Conservation (phyloP, 2,888 invertebrate genomes). For the Petrolisthes cinctipes region DNA sequence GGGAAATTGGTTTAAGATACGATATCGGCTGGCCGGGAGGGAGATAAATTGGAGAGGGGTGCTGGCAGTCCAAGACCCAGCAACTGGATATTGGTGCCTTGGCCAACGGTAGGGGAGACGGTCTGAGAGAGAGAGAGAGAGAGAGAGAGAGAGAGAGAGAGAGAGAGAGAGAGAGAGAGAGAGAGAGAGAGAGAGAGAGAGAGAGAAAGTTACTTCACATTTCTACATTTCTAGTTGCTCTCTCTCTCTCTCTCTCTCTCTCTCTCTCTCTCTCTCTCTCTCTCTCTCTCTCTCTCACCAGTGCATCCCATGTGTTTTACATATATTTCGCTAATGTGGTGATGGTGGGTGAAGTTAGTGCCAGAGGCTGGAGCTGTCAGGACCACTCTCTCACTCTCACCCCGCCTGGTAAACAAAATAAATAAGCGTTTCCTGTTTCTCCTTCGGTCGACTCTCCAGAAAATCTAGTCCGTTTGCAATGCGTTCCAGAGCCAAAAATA, state of each 20-base stretch:
- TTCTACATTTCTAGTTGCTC: neutral
- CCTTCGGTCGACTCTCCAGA: too few species aligned
- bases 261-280: conserved; percentile 37
- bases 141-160: neutral
- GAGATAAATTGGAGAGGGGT: neutral
- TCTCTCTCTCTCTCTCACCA: conserved; percentile 23
- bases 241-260: conserved; percentile 21
- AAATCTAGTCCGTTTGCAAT: too few species aligned
- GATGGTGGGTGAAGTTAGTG: neutral
- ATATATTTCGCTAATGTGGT: neutral
- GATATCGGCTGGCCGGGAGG: neutral
- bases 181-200: neutral
- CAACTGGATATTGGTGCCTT: neutral
- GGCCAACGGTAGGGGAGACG: neutral
- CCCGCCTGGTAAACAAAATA: neutral
- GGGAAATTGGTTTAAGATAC: neutral
- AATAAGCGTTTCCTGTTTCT: neutral
- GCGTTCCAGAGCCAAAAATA: too few species aligned
- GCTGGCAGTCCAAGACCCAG: neutral
- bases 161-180: neutral
- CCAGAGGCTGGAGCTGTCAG: neutral
- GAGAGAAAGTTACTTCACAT: neutral
- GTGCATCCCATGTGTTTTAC: neutral
- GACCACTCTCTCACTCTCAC: neutral
- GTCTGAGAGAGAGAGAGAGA: neutral